Base-by-base conservation (phyloP, 92 coral and sea anemone species). In the Phenganax subtilis region DNA sequence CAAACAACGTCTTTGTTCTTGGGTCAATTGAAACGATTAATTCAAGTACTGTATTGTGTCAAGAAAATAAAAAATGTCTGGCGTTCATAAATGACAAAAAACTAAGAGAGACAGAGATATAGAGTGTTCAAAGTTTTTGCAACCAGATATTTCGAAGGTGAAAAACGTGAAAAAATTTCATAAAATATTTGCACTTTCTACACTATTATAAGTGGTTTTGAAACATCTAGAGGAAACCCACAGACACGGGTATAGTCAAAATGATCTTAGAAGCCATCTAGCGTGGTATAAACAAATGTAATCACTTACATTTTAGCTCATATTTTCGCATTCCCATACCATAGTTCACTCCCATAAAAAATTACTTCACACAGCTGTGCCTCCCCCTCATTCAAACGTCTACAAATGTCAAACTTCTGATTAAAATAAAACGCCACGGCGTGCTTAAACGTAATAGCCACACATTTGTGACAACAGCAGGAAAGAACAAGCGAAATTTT, bases 311-410 rank as follows among this genome's bases (percentile, higher is more conserved):
- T 66, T 66, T 66, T 12, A 12, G 72, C 28, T 66, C 51, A 17
- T 12, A 27, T 66, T 66, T 66, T 12, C 72, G 28, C 14, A 65
- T 44, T 55, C 56, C 72, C 72, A 61, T 51, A 16, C 37, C 10
- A 53, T 7, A 31, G 60, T 51, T 10, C 8, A 73, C 57, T 73
- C 25, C 59, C 77, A 51, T 54, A 11, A 16, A 20, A 12, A 20
- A 67, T 67, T 62, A 54, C 16, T 12, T 63, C 47, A 71, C 25
- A 37, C 82, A 78, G 82, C 82, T 44, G 82, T 53, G 67, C 28
- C 67, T 30, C 73, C 82, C 82, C 31, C 31, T 51, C 82, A 61
- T 78, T 61, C 67, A 62, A 78, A 63, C 72, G 53, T 30, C 47
- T 37, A 63, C 6, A 17, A 78, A 66, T 66, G 47, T 9, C 72